Base-by-base conservation (phyloP, 2,113 vertebrate genomes). In the Myrmecophaga tridactyla region DNA sequence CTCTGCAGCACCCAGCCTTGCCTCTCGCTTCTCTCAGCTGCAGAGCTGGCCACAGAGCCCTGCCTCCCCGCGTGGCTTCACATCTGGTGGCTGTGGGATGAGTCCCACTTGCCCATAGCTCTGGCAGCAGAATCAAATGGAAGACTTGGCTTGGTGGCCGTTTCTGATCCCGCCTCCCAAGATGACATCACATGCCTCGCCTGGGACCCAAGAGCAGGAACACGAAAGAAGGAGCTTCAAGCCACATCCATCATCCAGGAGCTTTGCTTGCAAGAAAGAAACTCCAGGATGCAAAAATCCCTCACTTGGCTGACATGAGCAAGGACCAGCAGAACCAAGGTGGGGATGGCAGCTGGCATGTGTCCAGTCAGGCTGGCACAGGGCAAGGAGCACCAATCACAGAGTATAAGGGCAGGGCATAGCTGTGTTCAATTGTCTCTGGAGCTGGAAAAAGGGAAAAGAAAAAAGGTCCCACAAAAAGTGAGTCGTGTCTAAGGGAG, bases 231-330 rank as follows among this genome's bases (percentile, higher is more conserved):
- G 53, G 18, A 56, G 53, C 53, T 20, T 56, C 53, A 56, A 20
- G 53, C 53, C 53, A 56, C 53, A 56, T 18, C 4, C 4, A 96
- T 92, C 6, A 51, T 93, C 89, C 14, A 73, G 86, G 53, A 96
- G 69, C 56, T 94, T 96, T 86, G 48, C 73, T 89, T 92, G 84
- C 94, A 95, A 95, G 97, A 97, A 94, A 41, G 46, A 86, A 78
- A 96, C 82, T 77, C 89, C 70, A 88, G 86, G 95, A 97, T 95
- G 93, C 96, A 93, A 96, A 97, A 93, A 92, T 96, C 95, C 93
- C 86, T 69, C 96, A 92, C 91, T 95, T 88, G 84, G 96, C 96
- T 97, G 95, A 96, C 94, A 92, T 82, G 96, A 96, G 94, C 82
- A 93, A 77, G 85, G 92, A 53, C 87, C 81, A 58, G 62, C 96